A percentile compares a stretch with the other conserved stretches of the same genome.
phyloP scores from a whole-genome alignment of 1,140 invertebrate genomes.

The Akabosia matsudoensis region DNA sequence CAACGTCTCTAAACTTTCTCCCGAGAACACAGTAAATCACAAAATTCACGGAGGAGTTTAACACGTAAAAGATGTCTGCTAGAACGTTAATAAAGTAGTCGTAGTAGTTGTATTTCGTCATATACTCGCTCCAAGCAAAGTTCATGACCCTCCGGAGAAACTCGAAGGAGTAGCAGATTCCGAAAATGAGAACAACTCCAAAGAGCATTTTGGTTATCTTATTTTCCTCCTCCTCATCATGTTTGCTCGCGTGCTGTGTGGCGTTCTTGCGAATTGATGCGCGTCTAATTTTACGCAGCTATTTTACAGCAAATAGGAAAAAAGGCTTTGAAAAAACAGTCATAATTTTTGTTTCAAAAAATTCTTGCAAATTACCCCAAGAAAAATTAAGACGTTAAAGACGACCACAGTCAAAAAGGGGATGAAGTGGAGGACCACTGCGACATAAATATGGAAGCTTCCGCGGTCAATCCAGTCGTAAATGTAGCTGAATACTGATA shows the following conservation, averaged over 20 bases:
- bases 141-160: slow-evolving; percentile 22
- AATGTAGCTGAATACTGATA: neutral
- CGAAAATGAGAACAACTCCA: slow-evolving; percentile 17
- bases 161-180: slow-evolving; percentile 30
- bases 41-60: slow-evolving; percentile 19
- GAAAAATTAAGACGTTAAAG: neutral
- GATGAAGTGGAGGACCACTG: slow-evolving; percentile 2
- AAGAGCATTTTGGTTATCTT: slow-evolving; percentile 23
- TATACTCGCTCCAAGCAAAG: neutral
- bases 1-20: too few species aligned
- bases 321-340: neutral
- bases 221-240: slow-evolving; percentile 2
- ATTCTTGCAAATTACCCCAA: neutral
- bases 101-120: slow-evolving; percentile 5
- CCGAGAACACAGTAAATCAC: neutral
- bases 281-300: too few species aligned
- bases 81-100: slow-evolving; percentile 4
- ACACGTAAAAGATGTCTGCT: slow-evolving; percentile 17
- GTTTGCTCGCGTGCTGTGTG: too few species aligned
- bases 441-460: neutral
- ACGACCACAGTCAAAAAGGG: neutral
- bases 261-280: too few species aligned
- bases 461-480: neutral
- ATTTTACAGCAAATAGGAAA: too few species aligned
- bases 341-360: neutral